Evolutionary conservation across 2,113 vertebrate genomes (phyloP).

Genomic region (Tachuris rubrigastra): DNA sequence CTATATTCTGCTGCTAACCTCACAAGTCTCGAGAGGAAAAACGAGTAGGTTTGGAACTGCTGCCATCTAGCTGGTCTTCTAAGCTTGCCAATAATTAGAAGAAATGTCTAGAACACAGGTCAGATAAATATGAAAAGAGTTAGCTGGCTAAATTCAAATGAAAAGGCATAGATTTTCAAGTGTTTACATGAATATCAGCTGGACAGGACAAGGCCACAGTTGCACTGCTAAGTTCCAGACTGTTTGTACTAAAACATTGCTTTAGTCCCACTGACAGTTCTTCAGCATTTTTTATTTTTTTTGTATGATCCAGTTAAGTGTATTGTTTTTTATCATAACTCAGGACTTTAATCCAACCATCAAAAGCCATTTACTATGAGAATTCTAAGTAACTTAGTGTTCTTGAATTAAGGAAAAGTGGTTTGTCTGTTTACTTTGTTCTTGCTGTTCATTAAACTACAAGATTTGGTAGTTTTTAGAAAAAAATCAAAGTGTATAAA

Average conservation of each 20-base stretch:
- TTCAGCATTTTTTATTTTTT: background rate
- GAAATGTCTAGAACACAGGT: background rate
- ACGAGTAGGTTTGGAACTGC: background rate
- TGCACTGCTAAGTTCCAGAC: constrained; percentile 28
- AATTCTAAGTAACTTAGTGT: constrained; percentile 1
- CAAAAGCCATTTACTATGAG: constrained; percentile 1
- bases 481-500: constrained; percentile 31
- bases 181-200: background rate
- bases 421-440: constrained; percentile 38
- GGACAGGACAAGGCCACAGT: background rate
- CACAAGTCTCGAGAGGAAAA: background rate
- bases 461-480: constrained; percentile 27
- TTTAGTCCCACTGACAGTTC: background rate
- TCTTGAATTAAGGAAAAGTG: constrained; percentile 28
- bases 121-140: background rate
- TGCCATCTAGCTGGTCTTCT: constrained; percentile 19
- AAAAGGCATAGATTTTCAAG: background rate
- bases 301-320: background rate
- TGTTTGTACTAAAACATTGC: background rate
- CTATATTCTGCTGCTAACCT: background rate
- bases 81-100: background rate
- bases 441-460: constrained; percentile 33
- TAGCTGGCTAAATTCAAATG: background rate
- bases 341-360: constrained; percentile 21
- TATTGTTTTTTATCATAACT: constrained; percentile 1